Conservation (phyloP, 2,797 vertebrate species). For the Sebastes reedi region DNA sequence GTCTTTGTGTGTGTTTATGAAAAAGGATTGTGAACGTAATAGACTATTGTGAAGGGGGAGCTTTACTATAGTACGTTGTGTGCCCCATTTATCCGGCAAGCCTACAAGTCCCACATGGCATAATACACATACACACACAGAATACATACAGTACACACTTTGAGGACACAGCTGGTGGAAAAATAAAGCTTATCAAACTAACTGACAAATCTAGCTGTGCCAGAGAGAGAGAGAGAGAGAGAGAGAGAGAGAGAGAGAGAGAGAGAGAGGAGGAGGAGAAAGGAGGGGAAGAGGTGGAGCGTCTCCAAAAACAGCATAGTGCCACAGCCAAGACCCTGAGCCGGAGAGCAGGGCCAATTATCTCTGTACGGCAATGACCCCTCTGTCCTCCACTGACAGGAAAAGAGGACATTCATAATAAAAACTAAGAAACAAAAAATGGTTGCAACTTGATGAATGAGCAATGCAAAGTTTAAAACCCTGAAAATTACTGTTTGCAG, state of each 20-base stretch:
- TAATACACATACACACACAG: constrained; percentile 20
- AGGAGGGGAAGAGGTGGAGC: constrained; percentile 6
- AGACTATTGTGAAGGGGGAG: constrained; percentile 16
- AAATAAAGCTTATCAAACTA: constrained; percentile 45
- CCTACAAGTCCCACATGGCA: constrained; percentile 9
- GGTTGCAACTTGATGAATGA: not conserved
- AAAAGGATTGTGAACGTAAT: constrained; percentile 5
- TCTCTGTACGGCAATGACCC: not conserved
- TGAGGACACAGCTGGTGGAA: constrained; percentile 51
- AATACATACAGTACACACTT: constrained; percentile 24
- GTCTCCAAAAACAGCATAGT: constrained; percentile 6
- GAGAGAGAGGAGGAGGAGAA: not conserved
- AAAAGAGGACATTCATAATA: not conserved
- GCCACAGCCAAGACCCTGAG: constrained; percentile 16
- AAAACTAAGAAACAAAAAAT: not conserved
- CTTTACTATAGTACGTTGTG: constrained; percentile 21
- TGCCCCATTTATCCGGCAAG: constrained; percentile 40
- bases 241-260: not conserved
- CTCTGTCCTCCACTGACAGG: not conserved
- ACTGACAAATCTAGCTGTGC: constrained; percentile 16
- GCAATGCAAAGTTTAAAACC: not conserved
- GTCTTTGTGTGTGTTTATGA: not conserved
- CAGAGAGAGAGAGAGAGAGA: not conserved
- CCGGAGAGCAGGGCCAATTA: not conserved
- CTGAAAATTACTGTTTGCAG: not conserved